Conservation (phyloP, 2,113 vertebrate species). For the Oriolus oriolus region DNA sequence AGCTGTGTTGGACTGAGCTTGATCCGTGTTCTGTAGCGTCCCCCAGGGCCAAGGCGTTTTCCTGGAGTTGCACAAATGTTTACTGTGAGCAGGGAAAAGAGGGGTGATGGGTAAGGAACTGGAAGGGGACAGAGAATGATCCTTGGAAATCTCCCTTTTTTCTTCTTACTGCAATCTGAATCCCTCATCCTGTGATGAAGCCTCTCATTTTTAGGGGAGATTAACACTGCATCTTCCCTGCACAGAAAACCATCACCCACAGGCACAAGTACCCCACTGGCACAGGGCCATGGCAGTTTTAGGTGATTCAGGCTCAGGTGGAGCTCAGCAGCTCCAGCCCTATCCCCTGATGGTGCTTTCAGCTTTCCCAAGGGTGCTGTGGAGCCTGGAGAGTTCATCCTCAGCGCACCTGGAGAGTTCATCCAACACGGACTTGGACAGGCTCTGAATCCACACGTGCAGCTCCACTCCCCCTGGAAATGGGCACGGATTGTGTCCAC, state of each 20-base stretch:
- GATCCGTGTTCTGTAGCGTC: fast-evolving
- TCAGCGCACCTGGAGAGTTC: fast-evolving
- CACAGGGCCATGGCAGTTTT: neutral
- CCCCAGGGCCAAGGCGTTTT: neutral
- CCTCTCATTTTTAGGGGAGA: neutral
- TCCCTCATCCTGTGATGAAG: neutral
- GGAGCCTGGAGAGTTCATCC: neutral
- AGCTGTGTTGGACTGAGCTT: neutral
- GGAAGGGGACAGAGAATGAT: neutral
- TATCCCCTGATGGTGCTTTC: neutral
- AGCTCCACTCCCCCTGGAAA: neutral
- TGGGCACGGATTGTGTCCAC: fast-evolving
- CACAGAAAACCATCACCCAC: neutral
- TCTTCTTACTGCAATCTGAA: neutral
- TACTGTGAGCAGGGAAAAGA: neutral
- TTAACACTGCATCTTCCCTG: fast-evolving
- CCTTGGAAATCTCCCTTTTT: neutral
- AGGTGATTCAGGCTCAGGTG: neutral
- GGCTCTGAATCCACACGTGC: neutral
- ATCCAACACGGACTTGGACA: fast-evolving
- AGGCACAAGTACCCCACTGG: fast-evolving
- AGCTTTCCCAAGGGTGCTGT: neutral
- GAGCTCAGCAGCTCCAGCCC: neutral
- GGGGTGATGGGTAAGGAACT: neutral
- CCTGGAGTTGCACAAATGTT: neutral